Conservation (phyloP, 2,888 invertebrate species). For the Abrostola tripartita region DNA sequence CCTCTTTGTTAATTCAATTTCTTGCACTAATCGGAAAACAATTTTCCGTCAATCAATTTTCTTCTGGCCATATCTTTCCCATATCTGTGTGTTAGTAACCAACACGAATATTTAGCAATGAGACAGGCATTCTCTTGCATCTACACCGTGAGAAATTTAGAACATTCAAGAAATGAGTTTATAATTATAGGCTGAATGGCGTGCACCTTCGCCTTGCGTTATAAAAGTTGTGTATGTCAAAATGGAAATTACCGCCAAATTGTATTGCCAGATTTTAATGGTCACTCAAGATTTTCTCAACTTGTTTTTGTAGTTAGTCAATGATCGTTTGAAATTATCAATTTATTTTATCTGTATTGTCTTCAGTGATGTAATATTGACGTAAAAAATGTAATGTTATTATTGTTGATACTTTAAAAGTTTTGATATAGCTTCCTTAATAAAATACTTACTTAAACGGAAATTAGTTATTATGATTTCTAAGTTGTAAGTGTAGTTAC, state of each 20-base stretch:
- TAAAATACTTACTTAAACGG: conserved; percentile 3
- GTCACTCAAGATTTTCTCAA: neutral
- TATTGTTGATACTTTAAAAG: neutral
- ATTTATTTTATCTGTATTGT: neutral
- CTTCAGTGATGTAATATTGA: neutral
- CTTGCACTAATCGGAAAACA: conserved; percentile 39
- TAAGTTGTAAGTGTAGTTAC: neutral
- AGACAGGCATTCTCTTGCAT: conserved; percentile 38
- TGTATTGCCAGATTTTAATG: conserved; percentile 28
- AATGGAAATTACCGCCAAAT: conserved; percentile 38
- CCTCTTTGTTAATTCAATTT: conserved; percentile 1
- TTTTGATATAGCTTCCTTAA: neutral
- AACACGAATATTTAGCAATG: conserved; percentile 43
- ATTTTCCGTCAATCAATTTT: conserved; percentile 48
- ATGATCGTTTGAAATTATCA: neutral
- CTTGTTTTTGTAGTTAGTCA: neutral
- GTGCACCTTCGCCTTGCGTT: conserved; percentile 28
- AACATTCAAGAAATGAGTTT: conserved; percentile 54
- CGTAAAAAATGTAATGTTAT: neutral
- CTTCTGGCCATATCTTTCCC: conserved; percentile 20
- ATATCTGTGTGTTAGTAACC: conserved; percentile 30
- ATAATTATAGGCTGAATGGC: conserved; percentile 54
- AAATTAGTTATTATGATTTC: conserved; percentile 12
- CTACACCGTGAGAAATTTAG: conserved; percentile 54
- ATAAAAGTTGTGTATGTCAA: conserved; percentile 57